These are phyloP conservation scores for Cynocephalus volans DNA, from an alignment of 2,113 vertebrate genomes.

Conservation along the genomic window DNA sequence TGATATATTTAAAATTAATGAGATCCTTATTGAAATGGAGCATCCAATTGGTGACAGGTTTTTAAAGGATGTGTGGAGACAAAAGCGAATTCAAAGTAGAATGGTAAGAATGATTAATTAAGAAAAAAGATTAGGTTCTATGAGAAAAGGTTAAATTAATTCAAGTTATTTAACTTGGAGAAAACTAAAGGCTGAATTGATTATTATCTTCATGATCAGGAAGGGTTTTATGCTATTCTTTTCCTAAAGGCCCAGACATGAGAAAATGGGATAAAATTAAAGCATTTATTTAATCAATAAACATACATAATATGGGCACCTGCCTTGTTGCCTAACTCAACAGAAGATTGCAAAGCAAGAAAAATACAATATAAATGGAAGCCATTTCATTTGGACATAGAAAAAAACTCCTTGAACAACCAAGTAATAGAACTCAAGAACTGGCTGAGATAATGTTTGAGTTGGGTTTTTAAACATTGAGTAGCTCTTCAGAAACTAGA, in stretches of 20 bases:
- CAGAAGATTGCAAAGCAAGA: background rate
- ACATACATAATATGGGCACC: background rate
- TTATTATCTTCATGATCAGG: background rate
- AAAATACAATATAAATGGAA: background rate
- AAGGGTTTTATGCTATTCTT: background rate
- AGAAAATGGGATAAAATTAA: constrained; percentile 6
- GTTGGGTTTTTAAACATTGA: background rate
- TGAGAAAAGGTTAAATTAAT: constrained; percentile 47
- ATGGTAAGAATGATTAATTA: constrained; percentile 43
- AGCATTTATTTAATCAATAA: constrained; percentile 9
- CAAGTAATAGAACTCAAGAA: background rate
- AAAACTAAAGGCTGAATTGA: constrained; percentile 23
- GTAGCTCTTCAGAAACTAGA: background rate
- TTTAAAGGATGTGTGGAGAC: constrained; percentile 19
- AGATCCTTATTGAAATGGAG: background rate
- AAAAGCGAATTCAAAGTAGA: background rate
- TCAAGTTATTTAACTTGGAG: constrained; percentile 8
- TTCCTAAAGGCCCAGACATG: background rate
- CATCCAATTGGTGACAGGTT: background rate
- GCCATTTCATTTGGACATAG: background rate
- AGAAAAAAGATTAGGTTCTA: constrained; percentile 51
- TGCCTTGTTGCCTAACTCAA: background rate
- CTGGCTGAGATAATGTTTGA: background rate
- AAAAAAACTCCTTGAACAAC: constrained; percentile 8
- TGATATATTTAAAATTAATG: constrained; percentile 36